Base-by-base conservation (phyloP, 2,797 vertebrate species). In the Pangasius macronema region DNA sequence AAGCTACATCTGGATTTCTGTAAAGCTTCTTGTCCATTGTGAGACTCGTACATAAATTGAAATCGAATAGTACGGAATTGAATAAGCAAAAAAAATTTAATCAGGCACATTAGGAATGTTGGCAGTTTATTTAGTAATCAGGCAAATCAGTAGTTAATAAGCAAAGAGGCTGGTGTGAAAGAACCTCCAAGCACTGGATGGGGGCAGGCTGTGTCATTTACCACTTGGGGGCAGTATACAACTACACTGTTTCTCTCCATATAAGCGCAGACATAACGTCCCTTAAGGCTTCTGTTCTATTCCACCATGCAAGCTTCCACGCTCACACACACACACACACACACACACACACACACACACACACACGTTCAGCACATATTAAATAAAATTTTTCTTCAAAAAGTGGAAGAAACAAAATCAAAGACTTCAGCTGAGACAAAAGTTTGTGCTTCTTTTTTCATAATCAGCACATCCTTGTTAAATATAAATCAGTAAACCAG, bases 181-280 rank as follows among this genome's bases (percentile, higher is more conserved):
- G 9, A 67, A 67, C 27, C 16, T 82, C 61, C 27, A 11, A 67
- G 27, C 8, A 51, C 9, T 10, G 22, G 4, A 14, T 67, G 63
- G n/a, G 51, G n/a, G n/a, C 5, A 42, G 2, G 20, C n/a, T 49
- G 20, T 36, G 4, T 82, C 11, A 75, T 33, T 39, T 68, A 63
- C 84, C 86, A 89, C 88, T 72, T 84, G 81, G 36, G 70, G 86
- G 84, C 51, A 57, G 84, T 59, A 77, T 27, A 65, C 1, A 63
- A 51, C 63, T 59, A 82, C 22, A 14, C 4, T 2, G 2, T 2
- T 68, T 14, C 14, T 57, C 13, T 10, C 9, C 1, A 36, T 8
- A 1, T 22, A 57, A 53, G 24, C 51, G 30, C 14, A n/a, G 14
- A 75, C 22, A 30, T 22, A 80, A 33, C 4, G 22, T 4, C 22